Conservation (phyloP, 2,113 vertebrate species). For the Aegotheles bennettii region DNA sequence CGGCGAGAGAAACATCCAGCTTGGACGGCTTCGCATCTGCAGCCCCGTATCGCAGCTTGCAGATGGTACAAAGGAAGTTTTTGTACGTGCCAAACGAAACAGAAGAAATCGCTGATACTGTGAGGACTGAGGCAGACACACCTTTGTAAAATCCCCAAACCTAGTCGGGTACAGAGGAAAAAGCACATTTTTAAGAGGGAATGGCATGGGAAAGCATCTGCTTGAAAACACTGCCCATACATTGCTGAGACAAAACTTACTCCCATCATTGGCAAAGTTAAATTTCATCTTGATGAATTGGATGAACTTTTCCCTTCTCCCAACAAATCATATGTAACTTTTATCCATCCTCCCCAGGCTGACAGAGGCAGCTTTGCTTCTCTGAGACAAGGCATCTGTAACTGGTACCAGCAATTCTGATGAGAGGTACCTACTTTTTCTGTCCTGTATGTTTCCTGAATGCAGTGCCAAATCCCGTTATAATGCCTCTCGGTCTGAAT, state of each 20-base stretch:
- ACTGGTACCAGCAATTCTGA: not conserved
- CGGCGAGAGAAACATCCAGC: slow-evolving; percentile 76
- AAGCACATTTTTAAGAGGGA: not conserved
- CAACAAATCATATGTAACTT: too few relatives aligned
- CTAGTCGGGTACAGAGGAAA: slow-evolving; percentile 44
- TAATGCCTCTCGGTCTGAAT: slow-evolving; percentile 81
- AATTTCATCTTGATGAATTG: not conserved
- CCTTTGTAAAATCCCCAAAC: slow-evolving; percentile 82
- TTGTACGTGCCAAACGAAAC: slow-evolving; percentile 81
- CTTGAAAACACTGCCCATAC: not conserved
- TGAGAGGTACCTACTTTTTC: slow-evolving; percentile 74
- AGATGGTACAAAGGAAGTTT: slow-evolving; percentile 71
- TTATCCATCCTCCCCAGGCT: not conserved
- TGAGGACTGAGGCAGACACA: slow-evolving; percentile 75
- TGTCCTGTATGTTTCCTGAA: slow-evolving; percentile 73
- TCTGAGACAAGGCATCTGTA: not conserved
- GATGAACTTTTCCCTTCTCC: too few relatives aligned
- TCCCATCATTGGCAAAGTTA: not conserved
- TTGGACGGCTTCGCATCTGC: slow-evolving; percentile 50
- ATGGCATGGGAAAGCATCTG: not conserved
- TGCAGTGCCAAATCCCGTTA: slow-evolving; percentile 79
- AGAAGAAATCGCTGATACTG: slow-evolving; percentile 75
- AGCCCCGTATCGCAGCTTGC: slow-evolving; percentile 68
- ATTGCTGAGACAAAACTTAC: not conserved
- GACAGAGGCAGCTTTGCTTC: not conserved